Evolutionary conservation across 2,113 vertebrate genomes (phyloP).

Genomic region (Boulengeromyrus knoepffleri): DNA sequence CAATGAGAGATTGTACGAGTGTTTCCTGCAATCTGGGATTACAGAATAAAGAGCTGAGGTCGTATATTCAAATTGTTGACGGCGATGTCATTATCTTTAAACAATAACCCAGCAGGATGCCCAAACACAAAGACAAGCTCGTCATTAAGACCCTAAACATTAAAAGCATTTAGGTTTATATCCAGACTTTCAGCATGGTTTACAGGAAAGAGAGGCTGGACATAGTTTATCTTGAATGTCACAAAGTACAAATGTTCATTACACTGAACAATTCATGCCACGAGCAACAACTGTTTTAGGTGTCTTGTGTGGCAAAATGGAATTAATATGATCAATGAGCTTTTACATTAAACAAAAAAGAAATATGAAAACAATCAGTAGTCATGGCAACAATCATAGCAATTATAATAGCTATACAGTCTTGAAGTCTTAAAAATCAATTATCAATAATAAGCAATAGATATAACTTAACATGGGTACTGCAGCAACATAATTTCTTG

Average conservation of each 20-base stretch:
- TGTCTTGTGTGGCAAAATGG: slow-evolving; percentile 16
- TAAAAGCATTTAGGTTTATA: background rate
- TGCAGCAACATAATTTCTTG: background rate
- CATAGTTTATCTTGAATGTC: slow-evolving; percentile 37
- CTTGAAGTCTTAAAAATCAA: background rate
- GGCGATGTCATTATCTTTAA: slow-evolving; percentile 11
- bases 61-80: slow-evolving; percentile 11
- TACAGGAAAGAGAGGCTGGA: slow-evolving; percentile 23
- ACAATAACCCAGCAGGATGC: slow-evolving; percentile 8
- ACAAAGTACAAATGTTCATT: slow-evolving; percentile 42
- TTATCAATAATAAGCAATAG: background rate
- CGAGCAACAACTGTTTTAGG: slow-evolving; percentile 46
- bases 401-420: background rate
- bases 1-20: background rate
- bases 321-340: background rate
- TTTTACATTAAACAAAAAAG: background rate
- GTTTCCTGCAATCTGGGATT: background rate
- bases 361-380: background rate
- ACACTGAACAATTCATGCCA: slow-evolving; percentile 45
- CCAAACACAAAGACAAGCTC: background rate
- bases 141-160: slow-evolving; percentile 1
- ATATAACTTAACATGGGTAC: background rate
- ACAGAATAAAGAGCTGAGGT: background rate
- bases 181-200: slow-evolving; percentile 26
- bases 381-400: background rate